Percentiles rank a stretch among this genome's conserved stretches.
Evolutionary conservation across 2,888 invertebrate genomes (phyloP).

Genomic region (Leucophora obtusa): DNA sequence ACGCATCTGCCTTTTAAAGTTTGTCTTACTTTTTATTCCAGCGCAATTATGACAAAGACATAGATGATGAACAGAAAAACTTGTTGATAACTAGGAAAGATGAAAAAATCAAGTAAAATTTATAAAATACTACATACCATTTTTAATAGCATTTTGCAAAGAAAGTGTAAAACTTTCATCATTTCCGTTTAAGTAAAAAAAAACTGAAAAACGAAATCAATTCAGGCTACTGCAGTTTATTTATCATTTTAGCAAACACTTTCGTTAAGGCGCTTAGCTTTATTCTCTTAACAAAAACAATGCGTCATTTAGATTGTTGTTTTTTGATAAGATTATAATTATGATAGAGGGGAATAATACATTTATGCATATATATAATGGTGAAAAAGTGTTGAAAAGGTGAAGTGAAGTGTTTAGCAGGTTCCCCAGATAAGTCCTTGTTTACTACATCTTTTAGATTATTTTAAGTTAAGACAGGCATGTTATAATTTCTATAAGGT

Average conservation of each 20-base stretch:
- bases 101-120: constrained; percentile 6
- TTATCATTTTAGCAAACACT: constrained; percentile 48
- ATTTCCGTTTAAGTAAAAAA: constrained; percentile 57
- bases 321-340: constrained; percentile 32
- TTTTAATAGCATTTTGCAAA: constrained; percentile 30
- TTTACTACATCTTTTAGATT: neutral
- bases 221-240: constrained; percentile 16
- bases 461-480: neutral
- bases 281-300: constrained; percentile 7
- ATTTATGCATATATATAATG: neutral
- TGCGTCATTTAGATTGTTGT: constrained; percentile 53
- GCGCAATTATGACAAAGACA: constrained; percentile 35
- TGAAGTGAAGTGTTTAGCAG: neutral
- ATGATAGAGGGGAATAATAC: constrained; percentile 2
- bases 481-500: neutral
- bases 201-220: constrained; percentile 5
- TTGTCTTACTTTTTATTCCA: constrained; percentile 35
- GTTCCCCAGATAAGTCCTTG: neutral
- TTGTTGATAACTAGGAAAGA: constrained; percentile 21
- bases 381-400: neutral
- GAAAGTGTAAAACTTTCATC: constrained; percentile 65
- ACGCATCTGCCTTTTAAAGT: constrained; percentile 49
- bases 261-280: constrained; percentile 49
- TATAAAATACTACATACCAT: constrained; percentile 1
- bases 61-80: constrained; percentile 22